Percentiles rank a stretch among this genome's conserved stretches.
Evolutionary conservation across 2,113 vertebrate genomes (phyloP).

Genomic region (Sylvietta virens): DNA sequence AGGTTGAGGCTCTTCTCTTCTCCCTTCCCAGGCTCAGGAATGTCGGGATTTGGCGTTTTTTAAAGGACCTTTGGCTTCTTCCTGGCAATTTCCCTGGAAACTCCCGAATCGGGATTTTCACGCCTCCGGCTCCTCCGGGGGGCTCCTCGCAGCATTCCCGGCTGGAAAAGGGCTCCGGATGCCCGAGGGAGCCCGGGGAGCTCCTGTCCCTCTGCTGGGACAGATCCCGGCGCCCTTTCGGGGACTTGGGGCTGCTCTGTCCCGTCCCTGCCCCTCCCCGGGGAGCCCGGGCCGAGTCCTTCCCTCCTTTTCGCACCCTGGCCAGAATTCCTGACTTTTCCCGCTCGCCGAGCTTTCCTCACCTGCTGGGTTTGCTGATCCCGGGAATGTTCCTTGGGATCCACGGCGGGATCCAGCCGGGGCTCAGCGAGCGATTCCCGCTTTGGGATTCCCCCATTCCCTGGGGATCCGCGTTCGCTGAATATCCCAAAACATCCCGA

Average conservation of each 20-base stretch:
- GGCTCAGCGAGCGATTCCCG: not conserved
- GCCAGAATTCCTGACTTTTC: not conserved
- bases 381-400: not conserved
- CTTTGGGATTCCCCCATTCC: not conserved
- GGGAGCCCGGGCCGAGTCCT: accelerated
- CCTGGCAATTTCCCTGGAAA: too few relatives aligned
- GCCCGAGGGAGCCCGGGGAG: not conserved
- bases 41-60: not conserved
- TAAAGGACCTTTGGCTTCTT: not conserved
- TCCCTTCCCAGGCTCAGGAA: not conserved
- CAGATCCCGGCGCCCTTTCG: not conserved
- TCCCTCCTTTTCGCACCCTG: not conserved
- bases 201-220: not conserved
- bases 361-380: too few relatives aligned
- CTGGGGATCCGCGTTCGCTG: not conserved
- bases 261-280: not conserved
- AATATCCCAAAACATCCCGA: not conserved
- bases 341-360: too few relatives aligned
- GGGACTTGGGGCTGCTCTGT: not conserved
- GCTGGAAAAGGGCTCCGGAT: not conserved
- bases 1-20: not conserved
- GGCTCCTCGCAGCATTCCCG: not conserved
- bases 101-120: not conserved
- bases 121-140: not conserved
- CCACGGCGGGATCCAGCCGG: not conserved